Percentiles rank a stretch among this genome's conserved stretches.
phyloP scores from a whole-genome alignment of 2,888 invertebrate genomes.

The Nephrotoma flavescens region DNA sequence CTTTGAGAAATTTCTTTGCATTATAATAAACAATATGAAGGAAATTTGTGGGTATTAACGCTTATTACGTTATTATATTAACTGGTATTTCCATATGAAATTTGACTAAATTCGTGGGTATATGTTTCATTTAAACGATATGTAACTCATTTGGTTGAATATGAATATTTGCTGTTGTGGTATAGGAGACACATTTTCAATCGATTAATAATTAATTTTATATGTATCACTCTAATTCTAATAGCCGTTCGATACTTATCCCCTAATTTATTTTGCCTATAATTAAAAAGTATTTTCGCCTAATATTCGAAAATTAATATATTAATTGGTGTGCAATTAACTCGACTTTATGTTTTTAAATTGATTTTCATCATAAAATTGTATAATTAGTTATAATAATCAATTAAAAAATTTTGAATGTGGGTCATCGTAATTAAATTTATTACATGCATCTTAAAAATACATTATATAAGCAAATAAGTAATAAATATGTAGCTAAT shows the following conservation, averaged over 20 bases:
- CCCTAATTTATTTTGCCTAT: neutral
- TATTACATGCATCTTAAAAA: neutral
- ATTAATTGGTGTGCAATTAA: neutral
- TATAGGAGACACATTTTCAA: neutral
- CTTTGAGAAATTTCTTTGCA: neutral
- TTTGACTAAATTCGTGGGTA: too few relatives aligned
- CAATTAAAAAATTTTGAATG: neutral
- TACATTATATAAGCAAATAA: too few relatives aligned
- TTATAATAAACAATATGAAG: too few relatives aligned
- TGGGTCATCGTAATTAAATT: neutral
- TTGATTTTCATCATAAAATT: neutral
- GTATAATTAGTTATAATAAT: neutral
- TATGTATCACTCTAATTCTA: neutral
- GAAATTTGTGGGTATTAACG: too few relatives aligned
- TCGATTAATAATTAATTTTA: neutral
- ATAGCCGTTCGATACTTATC: neutral
- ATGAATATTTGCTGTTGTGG: too few relatives aligned
- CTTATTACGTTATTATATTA: too few relatives aligned
- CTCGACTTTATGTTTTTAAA: neutral
- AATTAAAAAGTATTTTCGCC: neutral
- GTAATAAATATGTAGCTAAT: too few relatives aligned
- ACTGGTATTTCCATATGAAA: too few relatives aligned
- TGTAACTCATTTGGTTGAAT: too few relatives aligned
- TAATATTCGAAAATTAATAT: neutral
- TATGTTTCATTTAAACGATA: too few relatives aligned